Percentiles rank a stretch among this genome's conserved stretches.
Evolutionary conservation across 2,888 invertebrate species (phyloP).

Genomic region (Oxytorus armatus): DNA sequence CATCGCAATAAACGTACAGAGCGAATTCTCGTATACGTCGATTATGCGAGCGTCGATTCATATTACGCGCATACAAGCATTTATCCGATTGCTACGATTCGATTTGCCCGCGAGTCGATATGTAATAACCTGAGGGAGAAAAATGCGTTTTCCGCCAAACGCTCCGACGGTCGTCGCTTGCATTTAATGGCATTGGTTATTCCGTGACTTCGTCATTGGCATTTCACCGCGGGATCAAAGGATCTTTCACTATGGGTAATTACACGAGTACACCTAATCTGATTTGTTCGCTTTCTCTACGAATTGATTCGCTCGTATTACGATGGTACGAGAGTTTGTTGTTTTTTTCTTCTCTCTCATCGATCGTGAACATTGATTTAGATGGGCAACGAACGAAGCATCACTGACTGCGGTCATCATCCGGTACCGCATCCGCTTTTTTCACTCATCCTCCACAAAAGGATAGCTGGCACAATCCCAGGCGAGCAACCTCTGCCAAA

Average conservation of each 20-base stretch:
- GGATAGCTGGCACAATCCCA: conserved; percentile 30
- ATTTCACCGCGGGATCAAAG: not conserved
- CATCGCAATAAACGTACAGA: conserved; percentile 59
- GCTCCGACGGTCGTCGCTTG: not conserved
- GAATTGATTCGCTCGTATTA: no score
- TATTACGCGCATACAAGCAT: conserved; percentile 10
- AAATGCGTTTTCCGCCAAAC: conserved; percentile 5
- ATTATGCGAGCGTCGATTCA: conserved; percentile 13
- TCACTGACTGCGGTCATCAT: not conserved
- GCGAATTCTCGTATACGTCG: conserved; percentile 43
- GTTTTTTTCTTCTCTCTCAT: conserved; percentile 20
- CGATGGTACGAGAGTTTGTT: not conserved
- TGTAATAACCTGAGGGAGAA: conserved; percentile 8
- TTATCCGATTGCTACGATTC: conserved; percentile 15
- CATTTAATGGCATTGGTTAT: not conserved
- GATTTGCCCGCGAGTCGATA: conserved; percentile 2
- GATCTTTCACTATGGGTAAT: not conserved
- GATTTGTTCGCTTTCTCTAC: no score
- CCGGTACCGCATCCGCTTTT: conserved; percentile 17
- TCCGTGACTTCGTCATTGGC: not conserved
- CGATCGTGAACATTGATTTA: conserved; percentile 9
- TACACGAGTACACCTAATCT: not conserved
- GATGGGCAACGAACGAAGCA: conserved; percentile 13
- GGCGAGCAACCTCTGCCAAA: not conserved
- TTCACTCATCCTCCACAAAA: not conserved